Conservation (phyloP, 2,888 invertebrate species). For the Matsumyia berberina region DNA sequence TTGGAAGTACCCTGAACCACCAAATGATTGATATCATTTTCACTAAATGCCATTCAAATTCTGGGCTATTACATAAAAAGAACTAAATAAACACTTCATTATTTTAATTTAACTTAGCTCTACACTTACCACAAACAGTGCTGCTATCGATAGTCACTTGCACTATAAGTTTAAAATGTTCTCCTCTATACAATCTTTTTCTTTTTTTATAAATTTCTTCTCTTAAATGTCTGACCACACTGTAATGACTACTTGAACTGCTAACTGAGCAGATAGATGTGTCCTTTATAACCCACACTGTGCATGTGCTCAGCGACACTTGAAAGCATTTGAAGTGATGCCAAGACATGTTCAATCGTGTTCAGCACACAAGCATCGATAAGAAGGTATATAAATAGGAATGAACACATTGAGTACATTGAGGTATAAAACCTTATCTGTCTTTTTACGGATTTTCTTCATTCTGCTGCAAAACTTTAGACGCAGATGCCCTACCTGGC, state of each 20-base stretch:
- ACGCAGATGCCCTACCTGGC: too few species aligned
- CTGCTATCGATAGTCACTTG: background rate
- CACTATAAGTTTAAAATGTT: background rate
- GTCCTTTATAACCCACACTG: constrained; percentile 22
- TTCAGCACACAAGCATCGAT: constrained; percentile 5
- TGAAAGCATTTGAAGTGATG: constrained; percentile 17
- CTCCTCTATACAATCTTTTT: too few species aligned
- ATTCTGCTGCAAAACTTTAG: background rate
- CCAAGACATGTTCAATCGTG: constrained; percentile 36
- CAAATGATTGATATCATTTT: too few species aligned
- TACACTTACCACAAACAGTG: background rate
- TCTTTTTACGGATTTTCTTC: background rate
- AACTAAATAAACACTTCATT: too few species aligned
- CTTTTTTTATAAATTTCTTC: background rate
- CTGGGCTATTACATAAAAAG: too few species aligned
- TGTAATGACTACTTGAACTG: constrained; percentile 28
- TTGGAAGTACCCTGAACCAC: too few species aligned
- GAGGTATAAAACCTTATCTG: background rate
- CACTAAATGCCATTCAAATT: too few species aligned
- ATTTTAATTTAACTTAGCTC: background rate
- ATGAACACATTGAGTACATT: background rate
- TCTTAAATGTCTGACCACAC: constrained; percentile 39
- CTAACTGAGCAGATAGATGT: background rate
- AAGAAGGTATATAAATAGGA: background rate
- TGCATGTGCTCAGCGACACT: background rate